phyloP scores from a whole-genome alignment of 1,140 invertebrate species.

The Drosophila prosaltans region DNA sequence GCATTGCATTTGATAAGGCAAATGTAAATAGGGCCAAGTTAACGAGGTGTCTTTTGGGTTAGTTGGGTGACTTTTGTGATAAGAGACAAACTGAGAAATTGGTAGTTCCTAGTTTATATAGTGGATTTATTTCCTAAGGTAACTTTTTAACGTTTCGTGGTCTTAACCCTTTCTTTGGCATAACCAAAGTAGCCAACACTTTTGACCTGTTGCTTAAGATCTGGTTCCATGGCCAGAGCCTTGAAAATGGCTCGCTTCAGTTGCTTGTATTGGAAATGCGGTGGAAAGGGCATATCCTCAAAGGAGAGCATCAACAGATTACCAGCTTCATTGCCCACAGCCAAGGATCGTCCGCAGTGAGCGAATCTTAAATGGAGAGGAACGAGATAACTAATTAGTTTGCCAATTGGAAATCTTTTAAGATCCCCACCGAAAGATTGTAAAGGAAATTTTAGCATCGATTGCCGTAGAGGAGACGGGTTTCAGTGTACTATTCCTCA shows the following conservation, averaged over 20 bases:
- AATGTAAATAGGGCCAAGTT: slow-evolving; percentile 15
- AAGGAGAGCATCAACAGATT: slow-evolving; percentile 87
- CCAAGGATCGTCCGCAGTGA: slow-evolving; percentile 86
- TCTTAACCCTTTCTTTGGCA: slow-evolving; percentile 40
- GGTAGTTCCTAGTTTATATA: slow-evolving; percentile 17
- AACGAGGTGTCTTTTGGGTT: not conserved
- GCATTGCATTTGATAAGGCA: slow-evolving; percentile 35
- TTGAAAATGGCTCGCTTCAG: slow-evolving; percentile 86
- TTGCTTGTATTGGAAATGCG: slow-evolving; percentile 86
- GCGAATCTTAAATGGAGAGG: slow-evolving; percentile 84
- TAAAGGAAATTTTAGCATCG: slow-evolving; percentile 76
- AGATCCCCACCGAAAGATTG: slow-evolving; percentile 62
- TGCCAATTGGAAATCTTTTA: no score
- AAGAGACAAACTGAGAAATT: not conserved
- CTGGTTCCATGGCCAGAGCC: slow-evolving; percentile 86
- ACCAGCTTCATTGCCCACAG: slow-evolving; percentile 87
- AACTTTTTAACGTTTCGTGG: slow-evolving; percentile 19
- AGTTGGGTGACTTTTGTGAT: not conserved
- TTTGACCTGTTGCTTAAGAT: slow-evolving; percentile 85
- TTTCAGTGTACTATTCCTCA: slow-evolving; percentile 87
- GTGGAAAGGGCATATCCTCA: slow-evolving; percentile 87
- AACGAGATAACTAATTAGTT: not conserved
- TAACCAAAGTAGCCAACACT: slow-evolving; percentile 84
- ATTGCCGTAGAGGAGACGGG: slow-evolving; percentile 85
- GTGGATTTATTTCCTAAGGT: not conserved